These are phyloP conservation scores for Sialis fuliginosa DNA, from an alignment of 2,888 invertebrate species.

Conservation along the genomic window DNA sequence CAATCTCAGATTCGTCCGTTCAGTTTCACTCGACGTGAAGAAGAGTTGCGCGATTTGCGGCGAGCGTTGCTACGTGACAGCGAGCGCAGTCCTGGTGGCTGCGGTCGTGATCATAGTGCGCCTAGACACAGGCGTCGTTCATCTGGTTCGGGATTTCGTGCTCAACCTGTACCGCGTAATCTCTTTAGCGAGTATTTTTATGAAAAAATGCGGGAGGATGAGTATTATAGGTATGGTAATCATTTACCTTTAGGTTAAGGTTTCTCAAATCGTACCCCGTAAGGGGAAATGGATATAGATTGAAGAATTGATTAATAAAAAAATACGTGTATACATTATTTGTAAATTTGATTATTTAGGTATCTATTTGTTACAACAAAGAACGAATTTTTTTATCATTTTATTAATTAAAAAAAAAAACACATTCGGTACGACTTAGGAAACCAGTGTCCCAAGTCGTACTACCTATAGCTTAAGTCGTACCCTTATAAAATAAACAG, in stretches of 20 bases:
- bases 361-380: too few relatives aligned
- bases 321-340: too few relatives aligned
- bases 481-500: too few relatives aligned
- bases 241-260: neutral
- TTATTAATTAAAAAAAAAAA: too few relatives aligned
- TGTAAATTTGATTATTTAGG: too few relatives aligned
- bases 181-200: constrained; percentile 53
- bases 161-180: constrained; percentile 50
- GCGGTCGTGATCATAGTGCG: constrained; percentile 17
- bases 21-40: constrained; percentile 40
- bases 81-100: constrained; percentile 23
- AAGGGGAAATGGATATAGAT: too few relatives aligned
- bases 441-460: too few relatives aligned
- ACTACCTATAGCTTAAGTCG: too few relatives aligned
- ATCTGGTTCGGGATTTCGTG: constrained; percentile 37
- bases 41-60: constrained; percentile 27
- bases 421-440: too few relatives aligned
- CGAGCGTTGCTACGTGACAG: constrained; percentile 15
- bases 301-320: too few relatives aligned
- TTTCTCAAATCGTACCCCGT: too few relatives aligned
- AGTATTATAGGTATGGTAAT: constrained; percentile 41
- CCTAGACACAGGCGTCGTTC: constrained; percentile 19
- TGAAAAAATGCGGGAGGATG: constrained; percentile 51
- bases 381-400: too few relatives aligned
- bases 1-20: constrained; percentile 46